Conservation (phyloP, 2,888 invertebrate species). For the Drosophila multiciliata region DNA sequence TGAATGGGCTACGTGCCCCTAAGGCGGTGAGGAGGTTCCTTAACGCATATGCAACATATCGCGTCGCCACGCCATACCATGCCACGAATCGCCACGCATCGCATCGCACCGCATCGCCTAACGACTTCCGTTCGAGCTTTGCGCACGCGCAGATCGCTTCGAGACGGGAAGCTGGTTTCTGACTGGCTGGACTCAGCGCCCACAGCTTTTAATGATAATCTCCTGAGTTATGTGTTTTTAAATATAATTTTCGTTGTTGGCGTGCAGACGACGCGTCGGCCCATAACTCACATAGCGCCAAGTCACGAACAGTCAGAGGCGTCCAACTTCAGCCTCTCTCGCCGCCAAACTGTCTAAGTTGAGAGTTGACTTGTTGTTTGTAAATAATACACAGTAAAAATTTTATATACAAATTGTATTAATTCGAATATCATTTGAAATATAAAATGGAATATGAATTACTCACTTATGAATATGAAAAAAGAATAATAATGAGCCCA, state of each 20-base stretch:
- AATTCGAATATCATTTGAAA: neutral
- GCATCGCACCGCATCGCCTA: constrained; percentile 43
- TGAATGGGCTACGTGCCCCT: constrained; percentile 68
- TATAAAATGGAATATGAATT: neutral
- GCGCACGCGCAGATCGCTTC: constrained; percentile 69
- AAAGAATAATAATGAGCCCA: neutral
- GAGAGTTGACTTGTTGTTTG: constrained; percentile 14
- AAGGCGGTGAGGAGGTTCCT: constrained; percentile 45
- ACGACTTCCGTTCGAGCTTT: constrained; percentile 79
- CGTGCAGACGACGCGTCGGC: constrained; percentile 76
- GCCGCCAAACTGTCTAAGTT: constrained; percentile 39
- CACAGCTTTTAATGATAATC: constrained; percentile 85
- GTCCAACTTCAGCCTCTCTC: constrained; percentile 22
- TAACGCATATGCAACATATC: constrained; percentile 60
- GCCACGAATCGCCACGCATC: neutral
- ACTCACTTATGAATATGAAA: neutral
- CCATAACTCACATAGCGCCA: constrained; percentile 79
- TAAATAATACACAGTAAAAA: neutral
- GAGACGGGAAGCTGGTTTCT: constrained; percentile 28
- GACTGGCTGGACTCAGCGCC: constrained; percentile 69
- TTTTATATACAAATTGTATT: neutral
- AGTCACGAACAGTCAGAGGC: constrained; percentile 76
- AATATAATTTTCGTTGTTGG: constrained; percentile 84
- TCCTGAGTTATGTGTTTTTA: constrained; percentile 85
- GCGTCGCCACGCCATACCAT: constrained; percentile 29